A percentile compares a stretch with the other conserved stretches of the same genome.
Conservation (phyloP, 2,797 vertebrate species). For the Tragelaphus oryx region DNA sequence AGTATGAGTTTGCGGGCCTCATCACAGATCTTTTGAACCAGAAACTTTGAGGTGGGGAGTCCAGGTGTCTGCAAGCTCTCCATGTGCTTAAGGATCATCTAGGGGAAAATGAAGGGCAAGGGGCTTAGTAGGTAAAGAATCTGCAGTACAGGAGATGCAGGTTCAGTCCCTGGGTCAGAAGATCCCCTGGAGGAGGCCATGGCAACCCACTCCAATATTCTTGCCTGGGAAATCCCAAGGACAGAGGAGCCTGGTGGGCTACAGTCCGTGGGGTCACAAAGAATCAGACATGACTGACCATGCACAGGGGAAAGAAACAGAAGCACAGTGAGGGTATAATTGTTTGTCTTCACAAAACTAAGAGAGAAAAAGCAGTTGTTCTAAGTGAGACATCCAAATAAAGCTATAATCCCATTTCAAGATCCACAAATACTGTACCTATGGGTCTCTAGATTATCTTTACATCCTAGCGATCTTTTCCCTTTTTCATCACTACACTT, state of each 20-base stretch:
- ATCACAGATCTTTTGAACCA: neutral
- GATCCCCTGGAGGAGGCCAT: neutral
- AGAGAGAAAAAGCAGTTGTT: neutral
- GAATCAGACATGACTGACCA: neutral
- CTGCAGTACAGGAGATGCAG: neutral
- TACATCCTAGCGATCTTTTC: neutral
- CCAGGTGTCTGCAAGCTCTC: neutral
- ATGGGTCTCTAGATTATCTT: constrained; percentile 16
- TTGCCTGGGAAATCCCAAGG: neutral
- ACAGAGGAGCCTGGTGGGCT: neutral
- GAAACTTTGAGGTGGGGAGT: neutral
- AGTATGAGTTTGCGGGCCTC: neutral
- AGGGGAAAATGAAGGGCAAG: neutral
- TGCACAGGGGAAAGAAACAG: neutral
- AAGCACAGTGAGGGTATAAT: neutral
- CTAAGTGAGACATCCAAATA: constrained; percentile 4
- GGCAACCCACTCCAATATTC: neutral
- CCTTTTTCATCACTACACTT: constrained; percentile 9
- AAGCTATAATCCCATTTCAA: constrained; percentile 1
- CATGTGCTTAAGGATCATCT: neutral
- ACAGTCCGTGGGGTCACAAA: neutral
- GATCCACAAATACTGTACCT: neutral
- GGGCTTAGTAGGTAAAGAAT: neutral
- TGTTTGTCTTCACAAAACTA: neutral
- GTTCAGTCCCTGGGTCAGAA: neutral